A percentile compares a stretch with the other conserved stretches of the same genome.
These are phyloP conservation scores for Trachurus trachurus DNA, from an alignment of 2,797 vertebrate species.

Conservation along the genomic window DNA sequence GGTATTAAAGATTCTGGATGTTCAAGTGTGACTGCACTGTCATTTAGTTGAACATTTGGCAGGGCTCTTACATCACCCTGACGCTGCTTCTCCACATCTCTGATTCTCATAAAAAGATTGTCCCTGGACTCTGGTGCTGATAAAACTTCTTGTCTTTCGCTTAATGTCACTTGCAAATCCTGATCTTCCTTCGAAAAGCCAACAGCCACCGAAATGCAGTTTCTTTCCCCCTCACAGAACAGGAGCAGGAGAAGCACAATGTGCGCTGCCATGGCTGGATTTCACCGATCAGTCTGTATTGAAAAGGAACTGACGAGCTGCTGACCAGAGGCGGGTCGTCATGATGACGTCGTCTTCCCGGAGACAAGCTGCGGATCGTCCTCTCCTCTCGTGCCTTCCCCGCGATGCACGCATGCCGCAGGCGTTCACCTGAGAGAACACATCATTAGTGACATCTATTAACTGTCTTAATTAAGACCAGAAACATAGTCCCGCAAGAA, in stretches of 20 bases:
- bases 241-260: conserved; percentile 69
- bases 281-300: conserved; percentile 30
- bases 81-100: conserved; percentile 25
- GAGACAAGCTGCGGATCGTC: conserved; percentile 28
- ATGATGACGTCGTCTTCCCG: conserved; percentile 20
- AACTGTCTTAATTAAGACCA: conserved; percentile 51
- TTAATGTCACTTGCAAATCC: conserved; percentile 35
- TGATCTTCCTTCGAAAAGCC: conserved; percentile 47
- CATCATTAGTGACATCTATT: conserved; percentile 62
- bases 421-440: conserved; percentile 66
- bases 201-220: conserved; percentile 31
- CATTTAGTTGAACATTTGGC: conserved; percentile 31
- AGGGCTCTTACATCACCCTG: conserved; percentile 23
- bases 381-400: conserved; percentile 25
- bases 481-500: conserved; percentile 40
- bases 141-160: conserved; percentile 45
- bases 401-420: conserved; percentile 38
- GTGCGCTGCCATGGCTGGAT: conserved; percentile 59
- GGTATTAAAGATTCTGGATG: conserved; percentile 13
- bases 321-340: conserved; percentile 35
- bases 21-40: conserved; percentile 9
- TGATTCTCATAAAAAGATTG: conserved; percentile 30
- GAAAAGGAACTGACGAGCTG: conserved; percentile 13
- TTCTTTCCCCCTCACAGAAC: conserved; percentile 60
- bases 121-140: conserved; percentile 38